Conservation (phyloP, 2,113 vertebrate species). For the Azemiops feae region DNA sequence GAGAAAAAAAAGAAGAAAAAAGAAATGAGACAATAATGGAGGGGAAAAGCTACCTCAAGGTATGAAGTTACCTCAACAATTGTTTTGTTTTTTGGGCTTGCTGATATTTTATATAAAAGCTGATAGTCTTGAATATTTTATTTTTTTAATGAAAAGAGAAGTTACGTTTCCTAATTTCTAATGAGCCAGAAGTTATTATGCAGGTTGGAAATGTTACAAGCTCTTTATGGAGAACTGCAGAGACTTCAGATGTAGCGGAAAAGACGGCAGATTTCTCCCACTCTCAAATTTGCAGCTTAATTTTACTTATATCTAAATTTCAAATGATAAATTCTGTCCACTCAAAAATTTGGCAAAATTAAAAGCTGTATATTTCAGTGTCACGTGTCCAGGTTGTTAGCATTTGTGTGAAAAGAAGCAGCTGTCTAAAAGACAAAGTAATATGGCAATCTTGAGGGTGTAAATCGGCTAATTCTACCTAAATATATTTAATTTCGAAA, state of each 20-base stretch:
- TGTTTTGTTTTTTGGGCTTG: conserved; percentile 65
- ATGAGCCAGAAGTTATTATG: conserved; percentile 65
- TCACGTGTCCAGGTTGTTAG: neutral
- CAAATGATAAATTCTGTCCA: neutral
- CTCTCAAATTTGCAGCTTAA: neutral
- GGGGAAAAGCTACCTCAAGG: conserved; percentile 88
- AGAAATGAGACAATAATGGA: neutral
- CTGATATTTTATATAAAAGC: conserved; percentile 85
- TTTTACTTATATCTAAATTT: neutral
- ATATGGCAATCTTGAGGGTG: neutral
- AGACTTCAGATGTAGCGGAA: conserved; percentile 55
- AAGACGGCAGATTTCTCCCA: conserved; percentile 39
- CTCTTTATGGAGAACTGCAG: conserved; percentile 70
- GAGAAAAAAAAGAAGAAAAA: neutral
- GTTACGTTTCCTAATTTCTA: conserved; percentile 77
- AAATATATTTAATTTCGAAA: conserved; percentile 9
- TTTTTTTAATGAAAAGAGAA: conserved; percentile 91
- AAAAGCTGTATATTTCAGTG: neutral
- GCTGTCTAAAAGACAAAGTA: neutral
- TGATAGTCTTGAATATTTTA: conserved; percentile 97
- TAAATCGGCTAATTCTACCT: neutral
- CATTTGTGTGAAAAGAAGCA: neutral
- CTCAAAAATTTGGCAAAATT: conserved; percentile 14
- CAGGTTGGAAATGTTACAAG: conserved; percentile 66
- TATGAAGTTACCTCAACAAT: conserved; percentile 93